These are phyloP conservation scores for Chiridota heheva DNA, from an alignment of 35 echinoderm and acorn worm genomes.

Conservation along the genomic window DNA sequence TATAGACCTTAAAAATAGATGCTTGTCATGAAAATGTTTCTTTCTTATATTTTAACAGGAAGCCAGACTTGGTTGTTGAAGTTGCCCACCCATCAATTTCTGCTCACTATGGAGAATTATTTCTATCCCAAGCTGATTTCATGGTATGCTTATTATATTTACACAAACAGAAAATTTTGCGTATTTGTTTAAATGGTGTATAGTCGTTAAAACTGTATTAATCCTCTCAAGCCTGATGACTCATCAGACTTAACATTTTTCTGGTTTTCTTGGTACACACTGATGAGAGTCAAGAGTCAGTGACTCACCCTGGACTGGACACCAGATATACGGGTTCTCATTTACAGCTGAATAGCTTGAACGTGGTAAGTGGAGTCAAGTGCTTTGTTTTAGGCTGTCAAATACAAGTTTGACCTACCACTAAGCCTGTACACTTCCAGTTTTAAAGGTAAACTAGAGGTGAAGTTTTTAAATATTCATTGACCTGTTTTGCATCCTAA, in stretches of 20 bases:
- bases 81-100: conserved; percentile 87
- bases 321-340: too few species aligned
- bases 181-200: neutral
- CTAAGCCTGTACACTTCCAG: too few species aligned
- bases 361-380: too few species aligned
- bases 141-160: conserved; percentile 53
- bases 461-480: too few species aligned
- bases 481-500: too few species aligned
- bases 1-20: neutral
- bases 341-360: too few species aligned
- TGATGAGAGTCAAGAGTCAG: too few species aligned
- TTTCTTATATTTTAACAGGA: conserved; percentile 42
- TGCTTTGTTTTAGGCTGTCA: too few species aligned
- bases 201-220: neutral
- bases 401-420: too few species aligned
- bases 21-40: neutral
- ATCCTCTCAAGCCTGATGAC: neutral
- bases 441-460: too few species aligned
- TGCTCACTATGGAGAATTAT: conserved; percentile 66
- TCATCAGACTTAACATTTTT: neutral
- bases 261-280: neutral
- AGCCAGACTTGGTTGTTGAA: conserved; percentile 89
- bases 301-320: too few species aligned
- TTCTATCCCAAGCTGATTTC: conserved; percentile 77
- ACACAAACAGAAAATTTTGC: neutral